Evolutionary conservation across 1,140 invertebrate genomes (phyloP).

Genomic region (Conus ventricosus): DNA sequence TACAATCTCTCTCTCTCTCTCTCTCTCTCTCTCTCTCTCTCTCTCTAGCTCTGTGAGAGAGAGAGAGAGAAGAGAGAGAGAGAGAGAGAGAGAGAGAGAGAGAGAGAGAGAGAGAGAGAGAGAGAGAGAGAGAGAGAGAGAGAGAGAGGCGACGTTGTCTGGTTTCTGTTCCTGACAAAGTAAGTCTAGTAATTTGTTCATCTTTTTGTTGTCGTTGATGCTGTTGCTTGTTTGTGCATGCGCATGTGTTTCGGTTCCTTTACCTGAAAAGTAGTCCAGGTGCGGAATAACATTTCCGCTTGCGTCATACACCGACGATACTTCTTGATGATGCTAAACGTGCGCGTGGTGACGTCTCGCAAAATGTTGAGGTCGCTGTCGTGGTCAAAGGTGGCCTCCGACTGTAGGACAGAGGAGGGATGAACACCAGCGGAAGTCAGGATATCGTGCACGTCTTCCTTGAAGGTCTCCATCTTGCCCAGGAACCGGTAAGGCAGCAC

Average conservation of each 20-base stretch:
- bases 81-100: too few species aligned
- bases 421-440: background rate
- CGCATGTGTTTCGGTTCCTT: background rate
- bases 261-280: conserved; percentile 33
- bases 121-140: too few species aligned
- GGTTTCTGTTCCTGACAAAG: too few species aligned
- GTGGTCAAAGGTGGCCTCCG: background rate
- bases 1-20: too few species aligned
- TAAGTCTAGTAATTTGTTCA: too few species aligned
- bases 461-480: conserved; percentile 25
- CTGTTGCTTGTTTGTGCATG: too few species aligned
- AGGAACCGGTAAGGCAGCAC: background rate
- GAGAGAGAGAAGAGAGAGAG: too few species aligned
- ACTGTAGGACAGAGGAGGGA: background rate
- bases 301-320: background rate
- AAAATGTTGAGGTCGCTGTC: conserved; percentile 30
- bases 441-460: conserved; percentile 2
- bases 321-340: background rate
- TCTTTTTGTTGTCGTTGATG: too few species aligned
- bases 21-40: too few species aligned
- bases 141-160: too few species aligned
- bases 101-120: too few species aligned
- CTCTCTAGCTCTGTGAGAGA: too few species aligned
- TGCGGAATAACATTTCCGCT: conserved; percentile 8
- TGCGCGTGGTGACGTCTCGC: conserved; percentile 9